These are phyloP conservation scores for Uloborus diversus DNA, from an alignment of 1,140 invertebrate species.

Conservation along the genomic window DNA sequence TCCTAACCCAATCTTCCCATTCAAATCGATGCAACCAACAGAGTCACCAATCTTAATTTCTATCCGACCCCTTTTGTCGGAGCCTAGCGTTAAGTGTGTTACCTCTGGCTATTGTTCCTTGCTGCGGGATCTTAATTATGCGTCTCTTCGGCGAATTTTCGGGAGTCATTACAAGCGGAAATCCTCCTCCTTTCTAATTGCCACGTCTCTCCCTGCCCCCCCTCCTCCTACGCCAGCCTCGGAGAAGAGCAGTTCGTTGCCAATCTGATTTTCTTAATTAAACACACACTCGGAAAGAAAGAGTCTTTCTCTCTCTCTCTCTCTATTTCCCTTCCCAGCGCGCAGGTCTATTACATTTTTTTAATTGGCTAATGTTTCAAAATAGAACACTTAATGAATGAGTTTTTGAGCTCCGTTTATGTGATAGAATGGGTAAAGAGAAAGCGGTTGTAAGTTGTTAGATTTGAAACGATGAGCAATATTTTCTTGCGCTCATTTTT, in stretches of 20 bases:
- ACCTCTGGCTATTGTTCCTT: slow-evolving; percentile 54
- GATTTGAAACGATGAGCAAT: too few species aligned
- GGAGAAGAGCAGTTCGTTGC: slow-evolving; percentile 37
- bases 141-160: slow-evolving; percentile 55
- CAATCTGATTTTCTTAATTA: slow-evolving; percentile 57
- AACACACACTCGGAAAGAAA: slow-evolving; percentile 33
- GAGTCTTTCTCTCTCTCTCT: not conserved
- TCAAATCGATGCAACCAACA: too few species aligned
- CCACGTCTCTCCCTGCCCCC: slow-evolving; percentile 13
- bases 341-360: slow-evolving; percentile 30
- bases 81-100: slow-evolving; percentile 45
- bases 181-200: slow-evolving; percentile 56
- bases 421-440: too few species aligned
- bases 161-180: slow-evolving; percentile 56
- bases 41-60: too few species aligned
- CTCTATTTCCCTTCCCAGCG: not conserved
- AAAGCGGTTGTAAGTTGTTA: not conserved
- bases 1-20: too few species aligned
- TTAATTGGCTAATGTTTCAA: slow-evolving; percentile 43
- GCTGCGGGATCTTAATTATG: slow-evolving; percentile 56
- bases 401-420: slow-evolving; percentile 7
- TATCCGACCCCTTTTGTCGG: not conserved
- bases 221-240: slow-evolving; percentile 32
- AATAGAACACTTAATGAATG: slow-evolving; percentile 37
- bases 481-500: too few species aligned